These are phyloP conservation scores for Donacobius atricapilla DNA, from an alignment of 2,113 vertebrate genomes.

Conservation along the genomic window DNA sequence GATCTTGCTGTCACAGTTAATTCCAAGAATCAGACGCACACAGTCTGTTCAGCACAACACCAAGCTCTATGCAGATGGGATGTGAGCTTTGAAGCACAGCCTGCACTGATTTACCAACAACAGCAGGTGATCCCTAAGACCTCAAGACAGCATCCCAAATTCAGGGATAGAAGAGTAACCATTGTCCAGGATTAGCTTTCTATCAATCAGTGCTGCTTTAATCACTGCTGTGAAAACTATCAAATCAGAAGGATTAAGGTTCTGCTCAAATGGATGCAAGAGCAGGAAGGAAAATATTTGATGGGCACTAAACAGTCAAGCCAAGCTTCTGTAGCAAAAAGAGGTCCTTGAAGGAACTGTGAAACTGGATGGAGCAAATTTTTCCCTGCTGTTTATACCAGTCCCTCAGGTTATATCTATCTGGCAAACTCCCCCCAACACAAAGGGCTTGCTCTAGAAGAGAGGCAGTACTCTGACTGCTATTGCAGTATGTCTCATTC, in stretches of 20 bases:
- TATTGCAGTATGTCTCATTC: not conserved
- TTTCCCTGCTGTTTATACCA: not conserved
- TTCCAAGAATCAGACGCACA: not conserved
- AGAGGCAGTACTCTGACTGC: not conserved
- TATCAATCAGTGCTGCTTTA: not conserved
- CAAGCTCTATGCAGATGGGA: not conserved
- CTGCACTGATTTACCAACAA: not conserved
- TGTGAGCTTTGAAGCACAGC: not conserved
- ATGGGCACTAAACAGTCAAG: not conserved
- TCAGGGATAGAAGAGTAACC: not conserved
- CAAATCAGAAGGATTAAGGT: not conserved
- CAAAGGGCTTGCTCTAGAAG: not conserved
- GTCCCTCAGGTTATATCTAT: not conserved
- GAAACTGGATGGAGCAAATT: not conserved
- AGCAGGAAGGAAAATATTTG: not conserved
- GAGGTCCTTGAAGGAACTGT: not conserved
- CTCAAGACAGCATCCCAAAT: not conserved
- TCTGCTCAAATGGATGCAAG: not conserved
- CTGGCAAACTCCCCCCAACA: not conserved
- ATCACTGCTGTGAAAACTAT: not conserved
- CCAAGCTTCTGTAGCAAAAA: not conserved
- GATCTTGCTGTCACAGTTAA: not conserved
- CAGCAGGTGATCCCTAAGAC: not conserved
- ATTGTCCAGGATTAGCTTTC: not conserved
- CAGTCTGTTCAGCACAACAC: not conserved